These are phyloP conservation scores for Tiaroga cobitis DNA, from an alignment of 2,797 vertebrate genomes.

Conservation along the genomic window DNA sequence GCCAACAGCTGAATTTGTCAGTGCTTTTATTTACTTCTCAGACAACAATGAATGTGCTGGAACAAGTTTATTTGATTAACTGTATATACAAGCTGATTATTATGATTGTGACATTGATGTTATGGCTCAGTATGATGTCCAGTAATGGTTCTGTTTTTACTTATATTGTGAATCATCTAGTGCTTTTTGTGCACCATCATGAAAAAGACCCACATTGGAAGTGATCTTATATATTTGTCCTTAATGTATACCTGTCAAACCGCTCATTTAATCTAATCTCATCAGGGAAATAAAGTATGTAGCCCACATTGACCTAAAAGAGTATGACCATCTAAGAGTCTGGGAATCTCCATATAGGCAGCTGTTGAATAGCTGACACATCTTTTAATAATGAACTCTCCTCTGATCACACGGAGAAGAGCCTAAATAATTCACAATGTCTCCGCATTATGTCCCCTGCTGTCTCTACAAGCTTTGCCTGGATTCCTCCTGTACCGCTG, in stretches of 20 bases:
- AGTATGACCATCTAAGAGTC: background rate
- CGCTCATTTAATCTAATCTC: background rate
- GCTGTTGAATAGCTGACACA: slow-evolving; percentile 46
- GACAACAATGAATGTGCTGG: background rate
- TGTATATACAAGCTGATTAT: background rate
- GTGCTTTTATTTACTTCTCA: slow-evolving; percentile 12
- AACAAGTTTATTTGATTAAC: background rate
- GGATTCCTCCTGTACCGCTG: slow-evolving; percentile 27
- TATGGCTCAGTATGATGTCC: background rate
- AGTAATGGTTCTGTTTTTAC: background rate
- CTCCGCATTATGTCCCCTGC: slow-evolving; percentile 33
- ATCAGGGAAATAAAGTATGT: slow-evolving; percentile 10
- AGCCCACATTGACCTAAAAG: slow-evolving; percentile 6
- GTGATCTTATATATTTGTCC: background rate
- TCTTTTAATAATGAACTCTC: slow-evolving; percentile 59
- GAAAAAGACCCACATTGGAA: background rate
- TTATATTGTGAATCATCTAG: background rate
- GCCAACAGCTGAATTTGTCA: background rate
- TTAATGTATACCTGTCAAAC: background rate
- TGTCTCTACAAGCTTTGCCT: slow-evolving; percentile 10
- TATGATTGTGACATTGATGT: background rate
- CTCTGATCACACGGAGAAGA: slow-evolving; percentile 55
- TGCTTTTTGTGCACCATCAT: background rate
- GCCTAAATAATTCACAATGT: slow-evolving; percentile 58
- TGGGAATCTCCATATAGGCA: slow-evolving; percentile 40